Base-by-base conservation (phyloP, 2,888 invertebrate genomes). In the Agrotis puta region DNA sequence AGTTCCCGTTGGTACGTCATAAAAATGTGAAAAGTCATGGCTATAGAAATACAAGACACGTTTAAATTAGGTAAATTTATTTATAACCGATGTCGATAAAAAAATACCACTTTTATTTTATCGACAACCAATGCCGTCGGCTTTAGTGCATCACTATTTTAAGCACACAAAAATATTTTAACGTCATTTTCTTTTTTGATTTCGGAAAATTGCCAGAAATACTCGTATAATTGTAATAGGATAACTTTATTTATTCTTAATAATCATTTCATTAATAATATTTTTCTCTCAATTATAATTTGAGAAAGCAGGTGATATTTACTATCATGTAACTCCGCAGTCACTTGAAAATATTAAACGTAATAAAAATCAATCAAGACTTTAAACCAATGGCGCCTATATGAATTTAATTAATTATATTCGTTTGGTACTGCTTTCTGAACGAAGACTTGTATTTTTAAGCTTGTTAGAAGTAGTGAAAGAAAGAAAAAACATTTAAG, bases 291-390 rank as follows among this genome's bases (percentile, higher is more conserved):
- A 59, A 13, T 43, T 63, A 57, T 57, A 72, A 45, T 13, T 58
- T 54, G 14, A 50, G 61, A 72, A 59, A 72, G 70, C 64, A 63
- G 57, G 20, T 45, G 56, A 59, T n/a, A n/a, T 27, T 57, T 51
- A 48, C 70, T 68, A 13, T 64, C 59, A 47, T 61, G 62, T 70
- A 67, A 78, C 72, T 63, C 48, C n/a, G 27, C 58, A 39, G 24
- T 70, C 64, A 58, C 27, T 70, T 66, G 56, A 62, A 79, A 59
- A 45, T 65, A 83, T 83, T 62, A 67, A 39, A 73, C 50, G 81
- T 77, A 79, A 85, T 85, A 85, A 85, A 85, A 85, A 78, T 85
- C 85, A 85, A 85, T 85, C 79, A 85, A 82, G 62, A 16, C 24
- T 56, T 67, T 27, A 16, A 77, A 71, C 51, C 22, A 50, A 74